Base-by-base conservation (phyloP, 2,888 invertebrate genomes). In the Pristionchus japonicus region DNA sequence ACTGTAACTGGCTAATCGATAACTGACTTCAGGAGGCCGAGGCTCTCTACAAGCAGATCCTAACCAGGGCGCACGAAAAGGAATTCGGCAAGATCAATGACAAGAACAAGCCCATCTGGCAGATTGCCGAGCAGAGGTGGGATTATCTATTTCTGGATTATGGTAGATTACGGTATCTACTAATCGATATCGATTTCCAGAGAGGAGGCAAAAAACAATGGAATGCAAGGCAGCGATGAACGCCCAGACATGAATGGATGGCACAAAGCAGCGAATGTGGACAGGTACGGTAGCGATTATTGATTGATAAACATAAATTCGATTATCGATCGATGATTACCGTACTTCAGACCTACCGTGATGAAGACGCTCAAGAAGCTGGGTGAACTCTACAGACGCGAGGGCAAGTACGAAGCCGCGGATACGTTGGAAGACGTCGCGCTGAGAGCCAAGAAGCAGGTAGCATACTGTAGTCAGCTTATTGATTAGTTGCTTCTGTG, bases 401-500 rank as follows among this genome's bases (percentile, higher is more conserved):
- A 99, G 96, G 98, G 99, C 93, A 99, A 99, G 96, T 99, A 98
- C 95, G 98, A 99, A 95, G 99, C 99, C 13, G 99, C 99, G 0
- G 99, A 99, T 95, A 98, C 98, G 0, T 96, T 99, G 43, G 99
- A 99, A 95, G 99, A 99, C 96, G 99, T 98, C 95, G 98, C 98
- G 64, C 96, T 98, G 92, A 96, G 98, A 94, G 98, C 98, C 95
- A 96, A 98, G 95, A 98, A 97, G 96, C 98, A 98, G 96, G 97
- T 37, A 20, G 34, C 0, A 13, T 31, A 64, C 64, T 11, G 64
- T 64, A 64, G 64, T 6, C 52, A 1, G 52, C 4, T 2, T 13
- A 31, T 34, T 11, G 20, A 20, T 1, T 17, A 64, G 6, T 64
- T 20, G 31, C 15, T 31, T 64, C 64, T 27, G 31, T 64, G n/a